phyloP scores from a whole-genome alignment of 2,113 vertebrate species.

The Fukomys damarensis region DNA sequence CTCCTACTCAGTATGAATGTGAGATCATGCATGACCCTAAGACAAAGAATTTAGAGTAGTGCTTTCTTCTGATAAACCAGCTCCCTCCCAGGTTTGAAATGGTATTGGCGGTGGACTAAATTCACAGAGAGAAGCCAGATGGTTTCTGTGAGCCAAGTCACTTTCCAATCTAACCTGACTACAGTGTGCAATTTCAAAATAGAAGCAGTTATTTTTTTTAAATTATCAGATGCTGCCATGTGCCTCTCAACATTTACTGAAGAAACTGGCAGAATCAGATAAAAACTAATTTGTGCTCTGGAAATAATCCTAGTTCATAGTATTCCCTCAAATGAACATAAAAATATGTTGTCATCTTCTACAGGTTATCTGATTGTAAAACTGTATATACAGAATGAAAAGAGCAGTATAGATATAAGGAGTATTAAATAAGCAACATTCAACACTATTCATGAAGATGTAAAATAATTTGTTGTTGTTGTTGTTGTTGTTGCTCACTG shows the following conservation, averaged over 20 bases:
- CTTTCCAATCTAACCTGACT: background rate
- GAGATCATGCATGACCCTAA: background rate
- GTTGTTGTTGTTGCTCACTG: too few species aligned
- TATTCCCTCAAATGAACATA: background rate
- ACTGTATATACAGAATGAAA: background rate
- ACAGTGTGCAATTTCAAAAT: background rate
- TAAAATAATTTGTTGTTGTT: background rate
- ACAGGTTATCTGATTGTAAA: background rate
- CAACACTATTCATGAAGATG: background rate
- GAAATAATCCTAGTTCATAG: background rate
- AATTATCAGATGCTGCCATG: background rate
- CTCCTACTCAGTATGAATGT: background rate
- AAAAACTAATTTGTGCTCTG: background rate
- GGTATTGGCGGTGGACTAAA: background rate
- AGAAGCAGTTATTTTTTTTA: background rate
- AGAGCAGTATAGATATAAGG: too few species aligned
- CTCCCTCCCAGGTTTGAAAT: background rate
- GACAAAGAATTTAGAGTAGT: background rate
- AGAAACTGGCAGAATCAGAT: background rate
- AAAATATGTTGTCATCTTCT: background rate
- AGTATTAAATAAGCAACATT: background rate
- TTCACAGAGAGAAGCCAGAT: background rate
- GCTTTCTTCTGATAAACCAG: background rate
- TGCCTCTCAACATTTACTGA: background rate
- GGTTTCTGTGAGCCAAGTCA: background rate